phyloP scores from a whole-genome alignment of 2,888 invertebrate species.

The Eilema sororculum region DNA sequence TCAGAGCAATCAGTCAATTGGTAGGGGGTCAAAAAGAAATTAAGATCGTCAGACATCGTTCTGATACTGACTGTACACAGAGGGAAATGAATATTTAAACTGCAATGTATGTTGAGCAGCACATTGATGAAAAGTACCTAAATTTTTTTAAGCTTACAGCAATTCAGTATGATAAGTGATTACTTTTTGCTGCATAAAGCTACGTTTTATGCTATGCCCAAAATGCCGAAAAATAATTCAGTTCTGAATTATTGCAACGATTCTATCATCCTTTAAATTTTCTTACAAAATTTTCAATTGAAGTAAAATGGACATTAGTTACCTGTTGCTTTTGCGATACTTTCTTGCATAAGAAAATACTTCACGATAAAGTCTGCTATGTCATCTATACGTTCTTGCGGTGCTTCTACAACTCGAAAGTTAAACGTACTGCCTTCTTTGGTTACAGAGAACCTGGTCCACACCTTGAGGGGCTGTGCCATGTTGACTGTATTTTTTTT shows the following conservation, averaged over 20 bases:
- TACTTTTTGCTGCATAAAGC: too few relatives aligned
- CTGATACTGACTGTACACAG: too few relatives aligned
- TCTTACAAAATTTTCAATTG: neutral
- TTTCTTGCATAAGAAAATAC: constrained; percentile 2
- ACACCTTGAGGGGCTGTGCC: constrained; percentile 7
- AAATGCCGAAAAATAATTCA: neutral
- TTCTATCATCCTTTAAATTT: too few relatives aligned
- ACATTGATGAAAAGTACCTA: too few relatives aligned
- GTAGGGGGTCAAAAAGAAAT: too few relatives aligned
- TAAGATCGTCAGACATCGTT: too few relatives aligned
- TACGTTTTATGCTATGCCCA: too few relatives aligned
- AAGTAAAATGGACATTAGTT: neutral
- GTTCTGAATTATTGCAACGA: neutral
- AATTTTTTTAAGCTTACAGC: too few relatives aligned
- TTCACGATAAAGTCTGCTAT: constrained; percentile 7
- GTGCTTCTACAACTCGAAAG: constrained; percentile 14
- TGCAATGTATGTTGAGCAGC: neutral
- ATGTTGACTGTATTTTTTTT: neutral
- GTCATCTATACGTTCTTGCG: constrained; percentile 6
- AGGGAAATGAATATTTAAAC: neutral
- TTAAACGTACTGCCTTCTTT: neutral
- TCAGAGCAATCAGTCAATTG: too few relatives aligned
- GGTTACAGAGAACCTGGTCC: constrained; percentile 10
- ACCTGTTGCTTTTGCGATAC: constrained; percentile 1
- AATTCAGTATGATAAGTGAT: too few relatives aligned